Conservation (phyloP, 2,113 vertebrate genomes). For the Muntiacus reevesi region DNA sequence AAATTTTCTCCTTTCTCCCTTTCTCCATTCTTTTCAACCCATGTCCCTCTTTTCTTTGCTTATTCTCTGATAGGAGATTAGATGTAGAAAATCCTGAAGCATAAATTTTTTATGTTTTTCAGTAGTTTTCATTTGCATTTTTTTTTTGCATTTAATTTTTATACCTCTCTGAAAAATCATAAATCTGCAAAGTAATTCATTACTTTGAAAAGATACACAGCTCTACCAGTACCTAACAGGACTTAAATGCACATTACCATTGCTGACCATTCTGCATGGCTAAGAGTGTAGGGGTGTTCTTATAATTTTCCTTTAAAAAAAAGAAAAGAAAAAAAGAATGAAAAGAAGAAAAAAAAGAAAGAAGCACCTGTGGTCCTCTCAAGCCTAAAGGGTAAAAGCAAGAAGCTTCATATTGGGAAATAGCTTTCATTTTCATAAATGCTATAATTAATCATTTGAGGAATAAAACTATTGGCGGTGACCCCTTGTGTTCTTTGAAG, state of each 20-base stretch:
- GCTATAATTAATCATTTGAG: conserved; percentile 58
- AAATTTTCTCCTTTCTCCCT: background rate
- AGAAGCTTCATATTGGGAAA: conserved; percentile 50
- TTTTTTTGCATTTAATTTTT: background rate
- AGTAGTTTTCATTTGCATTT: background rate
- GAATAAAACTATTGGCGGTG: background rate
- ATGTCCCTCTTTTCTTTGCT: background rate
- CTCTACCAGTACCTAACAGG: background rate
- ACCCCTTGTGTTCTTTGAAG: conserved; percentile 39
- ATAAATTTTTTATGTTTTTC: background rate
- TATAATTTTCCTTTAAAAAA: conserved; percentile 26
- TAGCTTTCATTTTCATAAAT: conserved; percentile 61
- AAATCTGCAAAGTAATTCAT: background rate
- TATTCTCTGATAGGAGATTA: background rate
- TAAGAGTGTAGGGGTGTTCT: conserved; percentile 23
- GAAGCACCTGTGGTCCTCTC: background rate
- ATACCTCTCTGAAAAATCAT: background rate
- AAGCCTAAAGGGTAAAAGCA: conserved; percentile 41
- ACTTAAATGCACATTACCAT: background rate
- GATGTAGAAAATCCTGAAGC: background rate
- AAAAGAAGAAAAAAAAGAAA: background rate
- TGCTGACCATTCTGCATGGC: background rate
- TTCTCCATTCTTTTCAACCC: background rate
- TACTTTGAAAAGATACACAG: background rate
- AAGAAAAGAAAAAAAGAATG: fast-evolving